These are phyloP conservation scores for Laterallus jamaicensis DNA, from an alignment of 2,113 vertebrate species.

Conservation along the genomic window DNA sequence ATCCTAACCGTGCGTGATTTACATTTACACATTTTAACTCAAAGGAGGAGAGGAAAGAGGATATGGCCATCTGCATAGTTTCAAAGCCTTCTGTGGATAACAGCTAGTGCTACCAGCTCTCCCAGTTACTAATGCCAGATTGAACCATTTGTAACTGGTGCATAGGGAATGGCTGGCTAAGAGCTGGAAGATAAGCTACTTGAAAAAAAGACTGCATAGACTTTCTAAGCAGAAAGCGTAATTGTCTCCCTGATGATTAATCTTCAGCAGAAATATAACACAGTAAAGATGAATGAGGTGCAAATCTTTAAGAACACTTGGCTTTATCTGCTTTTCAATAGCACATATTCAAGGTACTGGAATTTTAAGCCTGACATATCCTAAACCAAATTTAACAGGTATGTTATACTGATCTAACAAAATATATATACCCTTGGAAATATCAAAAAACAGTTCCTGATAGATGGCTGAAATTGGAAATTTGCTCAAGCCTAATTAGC, in stretches of 20 bases:
- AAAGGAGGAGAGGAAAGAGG: constrained; percentile 16
- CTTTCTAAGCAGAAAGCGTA: background rate
- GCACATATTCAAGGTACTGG: background rate
- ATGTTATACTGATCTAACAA: background rate
- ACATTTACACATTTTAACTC: constrained; percentile 36
- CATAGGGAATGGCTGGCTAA: background rate
- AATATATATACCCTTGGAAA: background rate
- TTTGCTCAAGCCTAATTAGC: constrained; percentile 36
- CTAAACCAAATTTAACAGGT: background rate
- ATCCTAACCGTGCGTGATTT: constrained; percentile 22
- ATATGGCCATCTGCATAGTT: constrained; percentile 27
- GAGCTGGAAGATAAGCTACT: background rate
- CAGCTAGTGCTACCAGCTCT: constrained; percentile 10
- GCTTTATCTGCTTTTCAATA: background rate
- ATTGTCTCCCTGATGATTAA: constrained; percentile 3
- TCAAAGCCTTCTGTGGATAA: background rate
- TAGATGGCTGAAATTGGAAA: background rate
- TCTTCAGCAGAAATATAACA: background rate
- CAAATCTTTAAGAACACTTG: background rate
- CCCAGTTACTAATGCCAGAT: constrained; percentile 20
- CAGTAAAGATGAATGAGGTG: background rate
- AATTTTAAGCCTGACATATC: background rate
- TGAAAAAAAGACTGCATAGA: background rate
- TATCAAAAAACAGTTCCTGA: background rate
- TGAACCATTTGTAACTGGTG: constrained; percentile 10